Base-by-base conservation (phyloP, 2,113 vertebrate species). In the Fulica atra region DNA sequence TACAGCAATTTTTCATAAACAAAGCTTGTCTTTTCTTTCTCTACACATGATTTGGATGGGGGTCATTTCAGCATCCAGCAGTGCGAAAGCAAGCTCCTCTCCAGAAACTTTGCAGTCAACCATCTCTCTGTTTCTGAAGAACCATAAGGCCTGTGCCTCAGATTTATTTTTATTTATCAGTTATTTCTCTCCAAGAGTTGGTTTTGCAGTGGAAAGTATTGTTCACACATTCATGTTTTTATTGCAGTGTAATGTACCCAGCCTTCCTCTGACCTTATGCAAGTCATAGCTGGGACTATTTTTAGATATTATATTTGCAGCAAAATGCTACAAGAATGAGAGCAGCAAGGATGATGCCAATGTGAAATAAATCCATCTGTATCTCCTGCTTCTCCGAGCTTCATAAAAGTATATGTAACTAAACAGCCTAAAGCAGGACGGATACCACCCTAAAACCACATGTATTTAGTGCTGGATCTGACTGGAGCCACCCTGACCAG, bases 221-320 rank as follows among this genome's bases (percentile, higher is more conserved):
- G 92, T 96, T 91, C 77, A 92, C 59, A 60, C 25, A 14, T 73
- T 86, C 56, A 0, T 92, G 89, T 69, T 93, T 94, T 95, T 72
- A 68, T 84, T 89, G 70, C 42, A 1, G 38, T 64, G 89, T 85
- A 95, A 96, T 91, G 88, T 57, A 86, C 77, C 81, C 92, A 94
- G 91, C 81, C 91, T 93, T 95, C 70, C 77, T 89, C 92, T 97
- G 95, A 96, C 94, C 94, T 96, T 97, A 92, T 87, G 93, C 94
- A 89, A 97, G 95, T 97, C 92, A 93, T 93, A 50, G 69, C 92
- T 93, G 82, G 81, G 70, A 83, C 96, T 97, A 97, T 97, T 96
- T 97, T 96, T 96, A 97, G 96, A 89, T 57, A 93, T 95, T 96
- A 89, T 93, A 93, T 92, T 92, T 95, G 89, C 93, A 95, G 87